Conservation (phyloP, 92 coral and sea anemone genomes). For the Virgularia gustaviana region DNA sequence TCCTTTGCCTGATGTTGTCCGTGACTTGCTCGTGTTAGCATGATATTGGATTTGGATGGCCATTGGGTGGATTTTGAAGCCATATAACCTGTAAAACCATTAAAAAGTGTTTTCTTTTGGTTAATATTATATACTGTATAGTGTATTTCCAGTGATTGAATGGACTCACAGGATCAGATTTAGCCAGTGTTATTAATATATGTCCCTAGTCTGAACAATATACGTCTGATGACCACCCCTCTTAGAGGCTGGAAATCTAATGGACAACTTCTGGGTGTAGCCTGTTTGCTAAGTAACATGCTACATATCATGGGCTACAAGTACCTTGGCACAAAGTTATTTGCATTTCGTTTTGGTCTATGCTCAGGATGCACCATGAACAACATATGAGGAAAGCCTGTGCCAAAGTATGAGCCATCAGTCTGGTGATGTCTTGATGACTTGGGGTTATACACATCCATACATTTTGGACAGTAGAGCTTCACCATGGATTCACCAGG, state of each 20-base stretch:
- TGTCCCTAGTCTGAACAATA: background rate
- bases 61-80: conserved; percentile 99
- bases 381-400: conserved; percentile 99
- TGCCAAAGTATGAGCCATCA: conserved; percentile 98
- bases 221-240: too few species aligned
- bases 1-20: conserved; percentile 83
- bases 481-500: conserved; percentile 99
- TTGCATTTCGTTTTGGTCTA: conserved; percentile 96
- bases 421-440: conserved; percentile 99
- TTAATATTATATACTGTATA: too few species aligned
- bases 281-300: too few species aligned
- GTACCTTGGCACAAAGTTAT: conserved; percentile 98
- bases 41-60: conserved; percentile 94
- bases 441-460: conserved; percentile 98
- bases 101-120: too few species aligned
- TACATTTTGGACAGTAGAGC: conserved; percentile 96
- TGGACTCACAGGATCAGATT: background rate
- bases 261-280: background rate
- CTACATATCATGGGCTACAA: too few species aligned
- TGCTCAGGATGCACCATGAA: conserved; percentile 99
- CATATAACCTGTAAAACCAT: conserved; percentile 89
- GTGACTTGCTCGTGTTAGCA: conserved; percentile 90
- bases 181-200: background rate
- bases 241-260: too few species aligned
- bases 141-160: too few species aligned